phyloP scores from a whole-genome alignment of 2,888 invertebrate genomes.

The Dioctria rufipes region DNA sequence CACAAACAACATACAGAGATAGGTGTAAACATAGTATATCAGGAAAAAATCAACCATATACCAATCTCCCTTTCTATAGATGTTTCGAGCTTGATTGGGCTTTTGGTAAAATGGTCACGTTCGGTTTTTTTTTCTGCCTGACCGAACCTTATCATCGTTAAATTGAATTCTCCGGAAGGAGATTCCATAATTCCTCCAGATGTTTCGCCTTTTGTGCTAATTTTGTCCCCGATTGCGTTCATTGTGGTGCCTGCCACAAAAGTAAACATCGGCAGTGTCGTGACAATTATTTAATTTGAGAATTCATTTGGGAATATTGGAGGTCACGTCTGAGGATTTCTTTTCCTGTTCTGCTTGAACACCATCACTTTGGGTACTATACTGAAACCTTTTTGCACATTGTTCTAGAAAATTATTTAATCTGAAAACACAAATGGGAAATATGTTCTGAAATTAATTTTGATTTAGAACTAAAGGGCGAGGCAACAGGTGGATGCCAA shows the following conservation, averaged over 20 bases:
- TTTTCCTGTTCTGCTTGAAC: not conserved
- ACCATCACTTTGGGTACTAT: too few relatives aligned
- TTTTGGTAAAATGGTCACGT: slow-evolving; percentile 12
- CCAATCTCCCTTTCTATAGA: not conserved
- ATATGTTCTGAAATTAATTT: not conserved
- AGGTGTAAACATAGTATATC: not conserved
- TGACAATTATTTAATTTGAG: slow-evolving; percentile 23
- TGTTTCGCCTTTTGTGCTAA: slow-evolving; percentile 27
- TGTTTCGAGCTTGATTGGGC: slow-evolving; percentile 7
- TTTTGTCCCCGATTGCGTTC: slow-evolving; percentile 10
- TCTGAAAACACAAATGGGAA: not conserved
- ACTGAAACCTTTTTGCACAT: too few relatives aligned
- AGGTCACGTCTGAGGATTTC: not conserved
- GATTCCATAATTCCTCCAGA: not conserved
- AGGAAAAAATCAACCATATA: not conserved
- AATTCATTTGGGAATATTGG: not conserved
- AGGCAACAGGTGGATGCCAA: not conserved
- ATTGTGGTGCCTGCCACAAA: not conserved
- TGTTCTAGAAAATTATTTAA: not conserved
- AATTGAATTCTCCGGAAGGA: slow-evolving; percentile 22
- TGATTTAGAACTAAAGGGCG: not conserved
- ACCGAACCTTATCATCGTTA: slow-evolving; percentile 14
- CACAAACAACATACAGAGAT: not conserved
- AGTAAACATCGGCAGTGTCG: slow-evolving; percentile 2
- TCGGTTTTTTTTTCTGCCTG: slow-evolving; percentile 4